phyloP scores from a whole-genome alignment of 2,113 vertebrate genomes.

The Aleadryas rufinucha region DNA sequence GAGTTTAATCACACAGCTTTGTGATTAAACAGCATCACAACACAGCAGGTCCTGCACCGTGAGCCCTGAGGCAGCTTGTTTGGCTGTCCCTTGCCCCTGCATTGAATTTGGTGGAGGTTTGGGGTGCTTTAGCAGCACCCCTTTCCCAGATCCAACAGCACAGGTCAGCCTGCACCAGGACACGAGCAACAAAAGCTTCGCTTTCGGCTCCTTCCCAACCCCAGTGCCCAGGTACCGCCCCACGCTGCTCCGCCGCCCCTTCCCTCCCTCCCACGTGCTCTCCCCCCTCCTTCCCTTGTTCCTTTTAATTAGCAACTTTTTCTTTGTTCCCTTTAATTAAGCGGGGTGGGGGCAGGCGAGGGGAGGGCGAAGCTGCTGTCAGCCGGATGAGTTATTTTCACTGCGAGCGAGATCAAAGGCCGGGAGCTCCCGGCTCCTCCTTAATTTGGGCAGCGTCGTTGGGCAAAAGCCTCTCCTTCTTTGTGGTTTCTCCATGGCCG shows the following conservation, averaged over 20 bases:
- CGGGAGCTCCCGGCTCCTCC: not conserved
- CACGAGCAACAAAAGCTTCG: fast-evolving
- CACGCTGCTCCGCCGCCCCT: fast-evolving
- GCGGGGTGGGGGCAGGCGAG: not conserved
- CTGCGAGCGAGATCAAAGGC: not conserved
- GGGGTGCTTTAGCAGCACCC: not conserved
- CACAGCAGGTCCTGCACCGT: not conserved
- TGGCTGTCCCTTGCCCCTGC: not conserved
- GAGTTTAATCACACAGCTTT: no score
- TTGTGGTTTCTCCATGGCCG: not conserved
- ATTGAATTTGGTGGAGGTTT: not conserved
- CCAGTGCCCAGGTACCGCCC: not conserved
- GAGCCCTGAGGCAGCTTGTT: fast-evolving
- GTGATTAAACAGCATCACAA: fast-evolving
- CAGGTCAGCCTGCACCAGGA: not conserved
- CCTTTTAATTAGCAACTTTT: constrained; percentile 61
- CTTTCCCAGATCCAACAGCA: not conserved
- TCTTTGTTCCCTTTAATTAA: constrained; percentile 65
- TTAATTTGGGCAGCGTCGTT: not conserved
- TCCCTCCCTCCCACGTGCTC: not conserved
- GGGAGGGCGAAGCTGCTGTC: constrained; percentile 10
- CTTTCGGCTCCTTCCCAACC: not conserved
- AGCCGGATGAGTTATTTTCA: constrained; percentile 44
- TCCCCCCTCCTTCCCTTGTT: not conserved
- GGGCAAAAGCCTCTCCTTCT: not conserved